Percentiles rank a stretch among this genome's conserved stretches.
phyloP scores from a whole-genome alignment of 2,113 vertebrate genomes.

The Elgaria multicarinata region DNA sequence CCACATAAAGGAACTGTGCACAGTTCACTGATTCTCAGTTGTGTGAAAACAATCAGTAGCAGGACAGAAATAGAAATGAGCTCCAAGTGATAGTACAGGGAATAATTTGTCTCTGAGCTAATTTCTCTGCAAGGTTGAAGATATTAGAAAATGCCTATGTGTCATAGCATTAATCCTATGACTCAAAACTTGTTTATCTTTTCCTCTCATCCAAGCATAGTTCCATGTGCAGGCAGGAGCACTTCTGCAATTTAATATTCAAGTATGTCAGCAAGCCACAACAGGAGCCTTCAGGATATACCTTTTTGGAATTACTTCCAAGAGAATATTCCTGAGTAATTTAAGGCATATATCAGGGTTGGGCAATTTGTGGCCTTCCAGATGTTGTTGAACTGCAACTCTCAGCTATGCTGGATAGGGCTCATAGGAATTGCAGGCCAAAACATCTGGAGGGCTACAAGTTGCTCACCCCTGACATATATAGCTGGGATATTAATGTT shows the following conservation, averaged over 20 bases:
- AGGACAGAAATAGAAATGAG: neutral
- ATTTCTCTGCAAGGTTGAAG: neutral
- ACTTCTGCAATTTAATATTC: neutral
- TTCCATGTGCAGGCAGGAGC: neutral
- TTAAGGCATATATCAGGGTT: neutral
- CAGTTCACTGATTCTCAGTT: neutral
- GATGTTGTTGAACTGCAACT: too few species aligned
- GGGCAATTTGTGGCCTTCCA: too few species aligned
- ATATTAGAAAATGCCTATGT: neutral
- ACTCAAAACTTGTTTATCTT: constrained; percentile 6
- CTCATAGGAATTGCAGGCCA: neutral
- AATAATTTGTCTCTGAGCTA: neutral
- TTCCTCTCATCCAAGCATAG: neutral
- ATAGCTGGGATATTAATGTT: too few species aligned
- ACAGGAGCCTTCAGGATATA: constrained; percentile 1
- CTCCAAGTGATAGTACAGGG: neutral
- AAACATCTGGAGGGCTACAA: neutral
- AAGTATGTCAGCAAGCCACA: constrained; percentile 6
- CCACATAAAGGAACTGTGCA: neutral
- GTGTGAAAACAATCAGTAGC: neutral
- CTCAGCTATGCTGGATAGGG: too few species aligned
- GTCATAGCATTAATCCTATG: constrained; percentile 17
- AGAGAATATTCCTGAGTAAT: neutral
- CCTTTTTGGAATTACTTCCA: neutral
- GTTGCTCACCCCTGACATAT: too few species aligned